These are phyloP conservation scores for Rafetus swinhoei DNA, from an alignment of 2,113 vertebrate species.

Conservation along the genomic window DNA sequence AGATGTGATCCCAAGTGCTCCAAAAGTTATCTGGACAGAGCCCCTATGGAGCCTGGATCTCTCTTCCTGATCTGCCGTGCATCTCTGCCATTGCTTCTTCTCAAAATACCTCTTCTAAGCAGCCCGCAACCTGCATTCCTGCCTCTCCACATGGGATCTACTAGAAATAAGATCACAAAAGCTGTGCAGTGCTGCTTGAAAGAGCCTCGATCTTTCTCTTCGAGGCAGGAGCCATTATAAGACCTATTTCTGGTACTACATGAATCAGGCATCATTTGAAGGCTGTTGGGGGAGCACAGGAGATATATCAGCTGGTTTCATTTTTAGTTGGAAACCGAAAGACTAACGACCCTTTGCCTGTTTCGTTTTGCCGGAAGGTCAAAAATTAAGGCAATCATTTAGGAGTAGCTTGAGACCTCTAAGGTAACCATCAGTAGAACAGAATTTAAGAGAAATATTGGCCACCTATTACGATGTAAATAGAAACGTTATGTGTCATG, in stretches of 20 bases:
- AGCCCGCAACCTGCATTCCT: not conserved
- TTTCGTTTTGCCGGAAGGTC: not conserved
- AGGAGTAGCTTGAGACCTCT: not conserved
- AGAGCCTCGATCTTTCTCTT: not conserved
- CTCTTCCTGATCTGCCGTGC: not conserved
- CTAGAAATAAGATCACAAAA: not conserved
- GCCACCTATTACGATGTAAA: not conserved
- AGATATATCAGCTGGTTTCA: not conserved
- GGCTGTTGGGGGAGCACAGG: not conserved
- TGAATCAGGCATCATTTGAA: not conserved
- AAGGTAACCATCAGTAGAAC: not conserved
- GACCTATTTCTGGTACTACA: rapidly evolving
- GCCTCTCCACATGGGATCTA: not conserved
- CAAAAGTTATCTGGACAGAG: not conserved
- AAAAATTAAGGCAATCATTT: not conserved
- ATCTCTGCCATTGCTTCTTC: not conserved
- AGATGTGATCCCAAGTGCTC: not conserved
- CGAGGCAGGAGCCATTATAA: not conserved
- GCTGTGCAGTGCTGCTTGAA: not conserved
- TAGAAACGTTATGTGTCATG: not conserved
- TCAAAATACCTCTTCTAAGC: not conserved
- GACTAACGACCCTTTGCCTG: not conserved
- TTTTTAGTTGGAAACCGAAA: slow-evolving; percentile 7
- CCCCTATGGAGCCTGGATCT: not conserved
- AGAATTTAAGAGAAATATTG: slow-evolving; percentile 25